Evolutionary conservation across 1,140 invertebrate genomes (phyloP).

Genomic region (Nixonia krombeini): DNA sequence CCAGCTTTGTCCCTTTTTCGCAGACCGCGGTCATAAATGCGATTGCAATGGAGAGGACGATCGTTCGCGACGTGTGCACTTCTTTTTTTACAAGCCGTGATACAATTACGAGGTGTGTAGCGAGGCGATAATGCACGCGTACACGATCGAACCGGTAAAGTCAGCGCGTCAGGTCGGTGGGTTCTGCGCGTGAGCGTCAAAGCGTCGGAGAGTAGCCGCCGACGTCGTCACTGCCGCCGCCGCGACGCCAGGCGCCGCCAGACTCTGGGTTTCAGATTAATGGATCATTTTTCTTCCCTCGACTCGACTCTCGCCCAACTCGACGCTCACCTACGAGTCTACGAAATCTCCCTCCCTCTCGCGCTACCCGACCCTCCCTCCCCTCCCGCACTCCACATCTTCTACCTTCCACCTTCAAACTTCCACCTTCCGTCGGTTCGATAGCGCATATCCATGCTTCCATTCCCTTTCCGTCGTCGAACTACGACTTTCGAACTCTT

Average conservation of each 20-base stretch:
- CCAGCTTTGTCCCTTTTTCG: too few relatives aligned
- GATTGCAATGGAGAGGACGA: too few relatives aligned
- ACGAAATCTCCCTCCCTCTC: slow-evolving; percentile 23
- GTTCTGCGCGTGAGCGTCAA: slow-evolving; percentile 57
- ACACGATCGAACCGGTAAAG: too few relatives aligned
- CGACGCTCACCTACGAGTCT: slow-evolving; percentile 62
- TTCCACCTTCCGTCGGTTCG: slow-evolving; percentile 48
- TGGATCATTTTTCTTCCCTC: slow-evolving; percentile 72
- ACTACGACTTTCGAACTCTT: slow-evolving; percentile 34
- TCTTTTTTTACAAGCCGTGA: too few relatives aligned
- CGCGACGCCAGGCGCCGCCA: slow-evolving; percentile 70
- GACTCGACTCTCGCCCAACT: slow-evolving; percentile 63
- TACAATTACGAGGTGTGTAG: too few relatives aligned
- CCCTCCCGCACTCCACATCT: slow-evolving; percentile 13
- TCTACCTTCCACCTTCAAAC: slow-evolving; percentile 45
- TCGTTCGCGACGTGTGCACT: too few relatives aligned
- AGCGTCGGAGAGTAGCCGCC: slow-evolving; percentile 49
- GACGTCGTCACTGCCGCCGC: slow-evolving; percentile 61
- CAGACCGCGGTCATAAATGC: too few relatives aligned
- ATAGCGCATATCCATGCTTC: slow-evolving; percentile 48
- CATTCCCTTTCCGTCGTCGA: slow-evolving; percentile 19
- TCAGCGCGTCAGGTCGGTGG: slow-evolving; percentile 16
- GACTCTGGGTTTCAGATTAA: slow-evolving; percentile 72
- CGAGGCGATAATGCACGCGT: slow-evolving; percentile 12
- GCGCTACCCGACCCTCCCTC: slow-evolving; percentile 10